Conservation (phyloP, 2,888 invertebrate genomes). For the Fragum whitleyi region DNA sequence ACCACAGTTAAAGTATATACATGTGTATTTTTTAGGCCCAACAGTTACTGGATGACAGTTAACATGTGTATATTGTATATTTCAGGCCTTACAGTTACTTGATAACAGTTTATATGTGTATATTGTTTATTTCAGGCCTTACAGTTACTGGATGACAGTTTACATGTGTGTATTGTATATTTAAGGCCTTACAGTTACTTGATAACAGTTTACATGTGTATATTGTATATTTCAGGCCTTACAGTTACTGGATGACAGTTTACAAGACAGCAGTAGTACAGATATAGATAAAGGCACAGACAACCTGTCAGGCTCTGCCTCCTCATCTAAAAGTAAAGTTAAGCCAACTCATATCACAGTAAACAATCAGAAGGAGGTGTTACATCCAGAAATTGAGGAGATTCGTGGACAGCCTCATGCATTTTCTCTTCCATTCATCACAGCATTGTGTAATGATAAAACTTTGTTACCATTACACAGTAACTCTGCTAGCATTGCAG, state of each 20-base stretch:
- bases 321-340: slow-evolving; percentile 30
- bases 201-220: slow-evolving; percentile 11
- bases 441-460: slow-evolving; percentile 96
- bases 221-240: slow-evolving; percentile 16
- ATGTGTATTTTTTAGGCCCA: no score
- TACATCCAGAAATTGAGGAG: slow-evolving; percentile 81
- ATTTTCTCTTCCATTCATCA: slow-evolving; percentile 91
- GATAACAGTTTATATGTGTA: not conserved
- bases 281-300: slow-evolving; percentile 3
- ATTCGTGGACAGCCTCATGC: slow-evolving; percentile 78
- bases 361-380: slow-evolving; percentile 71
- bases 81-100: not conserved
- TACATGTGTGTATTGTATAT: not conserved
- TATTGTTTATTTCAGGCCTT: no score
- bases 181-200: not conserved
- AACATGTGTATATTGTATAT: not conserved
- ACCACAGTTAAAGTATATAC: no score
- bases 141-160: not conserved
- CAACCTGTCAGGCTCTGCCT: slow-evolving; percentile 1
- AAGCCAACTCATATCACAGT: slow-evolving; percentile 67
- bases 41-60: not conserved
- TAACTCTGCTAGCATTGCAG: slow-evolving; percentile 66
- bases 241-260: slow-evolving; percentile 12
- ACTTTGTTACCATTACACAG: slow-evolving; percentile 87
- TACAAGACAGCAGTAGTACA: slow-evolving; percentile 24